Conservation (phyloP, 2,797 vertebrate genomes). For the Coccyzus lansbergi region DNA sequence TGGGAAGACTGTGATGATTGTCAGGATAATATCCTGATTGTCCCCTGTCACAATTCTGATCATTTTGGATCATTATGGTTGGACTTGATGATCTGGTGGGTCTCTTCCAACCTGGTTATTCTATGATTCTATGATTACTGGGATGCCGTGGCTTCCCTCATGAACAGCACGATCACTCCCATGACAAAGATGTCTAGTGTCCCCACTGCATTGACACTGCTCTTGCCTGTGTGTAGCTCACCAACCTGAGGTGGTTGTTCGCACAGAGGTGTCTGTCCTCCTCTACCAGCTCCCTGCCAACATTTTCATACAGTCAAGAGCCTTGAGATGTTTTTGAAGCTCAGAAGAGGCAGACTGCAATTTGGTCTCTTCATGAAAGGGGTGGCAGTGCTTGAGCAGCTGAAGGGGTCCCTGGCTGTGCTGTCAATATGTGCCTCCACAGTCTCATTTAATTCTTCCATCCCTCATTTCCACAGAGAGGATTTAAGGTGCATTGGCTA, state of each 20-base stretch:
- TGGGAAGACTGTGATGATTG: not conserved
- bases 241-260: not conserved
- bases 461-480: not conserved
- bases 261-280: not conserved
- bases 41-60: not conserved
- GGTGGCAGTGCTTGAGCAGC: not conserved
- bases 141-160: not conserved
- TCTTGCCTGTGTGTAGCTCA: not conserved
- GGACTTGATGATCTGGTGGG: too few species aligned
- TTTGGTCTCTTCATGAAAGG: not conserved
- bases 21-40: not conserved
- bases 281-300: not conserved
- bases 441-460: not conserved
- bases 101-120: too few species aligned
- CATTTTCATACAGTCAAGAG: not conserved
- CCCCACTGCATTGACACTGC: fast-evolving
- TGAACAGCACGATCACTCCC: not conserved
- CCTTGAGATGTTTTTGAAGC: not conserved
- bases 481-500: not conserved
- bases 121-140: too few species aligned
- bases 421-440: not conserved
- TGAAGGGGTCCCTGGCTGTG: not conserved
- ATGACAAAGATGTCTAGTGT: not conserved
- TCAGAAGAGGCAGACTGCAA: not conserved
- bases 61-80: too few species aligned